Base-by-base conservation (phyloP, 2,888 invertebrate genomes). In the Catocala fraxini region DNA sequence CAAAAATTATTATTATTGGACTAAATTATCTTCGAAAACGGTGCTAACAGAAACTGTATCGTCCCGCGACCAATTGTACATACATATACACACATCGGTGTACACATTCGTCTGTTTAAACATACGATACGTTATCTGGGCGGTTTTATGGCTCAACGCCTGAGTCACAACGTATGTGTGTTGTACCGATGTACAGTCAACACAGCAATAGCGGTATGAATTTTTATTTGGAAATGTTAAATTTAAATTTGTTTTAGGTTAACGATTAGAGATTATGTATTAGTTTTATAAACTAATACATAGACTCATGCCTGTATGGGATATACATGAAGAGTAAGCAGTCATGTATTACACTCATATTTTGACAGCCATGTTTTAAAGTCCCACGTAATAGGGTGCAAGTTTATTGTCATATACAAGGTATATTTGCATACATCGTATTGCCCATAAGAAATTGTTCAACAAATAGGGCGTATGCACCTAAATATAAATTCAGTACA, bases 41-140 rank as follows among this genome's bases (percentile, higher is more conserved):
- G 6, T 39, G 45, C 12, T 45, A 45, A 45, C 45, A 13, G 45
- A 46, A 46, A 46, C 4, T 64, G 61, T 62, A 51, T 46, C 65
- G 68, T 62, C 53, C 39, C 34, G 59, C 60, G 68, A 73, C 76
- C 73, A 77, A 66, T 78, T 77, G 77, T 72, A 71, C 69, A 73
- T 68, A 73, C 74, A 78, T 68, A 61, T 65, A 63, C 56, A 46
- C 12, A 43, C 55, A 34, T n/a, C 6, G 15, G 46, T 46, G 64
- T 51, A 67, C 58, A 51, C 59, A 73, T 73, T 57, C 65, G 80
- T 72, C 77, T 80, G 80, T 80, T 77, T 65, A 79, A 80, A 81
- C 79, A 83, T 65, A 77, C 79, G 89, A 85, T 88, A 89, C 68
- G 85, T 87, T 89, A 89, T 89, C 89, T 82, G 66, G 51, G 65